Evolutionary conservation across 2,888 invertebrate species (phyloP).

Genomic region (Fragum sueziense): DNA sequence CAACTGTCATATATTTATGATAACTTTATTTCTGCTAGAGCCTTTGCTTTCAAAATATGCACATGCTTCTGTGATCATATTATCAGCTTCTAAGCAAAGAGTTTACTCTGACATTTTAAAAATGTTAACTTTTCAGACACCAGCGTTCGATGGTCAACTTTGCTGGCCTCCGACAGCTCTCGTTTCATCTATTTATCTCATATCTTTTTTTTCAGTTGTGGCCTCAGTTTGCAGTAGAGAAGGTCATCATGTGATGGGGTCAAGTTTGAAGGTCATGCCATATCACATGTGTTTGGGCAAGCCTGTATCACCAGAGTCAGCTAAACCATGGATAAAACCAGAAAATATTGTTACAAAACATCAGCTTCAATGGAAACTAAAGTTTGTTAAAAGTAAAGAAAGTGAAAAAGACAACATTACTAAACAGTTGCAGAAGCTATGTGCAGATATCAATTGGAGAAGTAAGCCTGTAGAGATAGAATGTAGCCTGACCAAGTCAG

Average conservation of each 20-base stretch:
- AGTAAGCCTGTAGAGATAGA: constrained; percentile 28
- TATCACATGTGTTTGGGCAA: constrained; percentile 22
- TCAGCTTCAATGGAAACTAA: constrained; percentile 4
- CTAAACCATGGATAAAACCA: constrained; percentile 4
- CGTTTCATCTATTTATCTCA: no score
- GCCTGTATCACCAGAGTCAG: not conserved
- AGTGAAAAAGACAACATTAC: not conserved
- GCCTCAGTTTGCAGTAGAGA: not conserved
- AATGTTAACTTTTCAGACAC: no score
- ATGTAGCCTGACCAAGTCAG: constrained; percentile 38
- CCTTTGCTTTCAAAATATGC: no score
- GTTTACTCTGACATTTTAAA: no score
- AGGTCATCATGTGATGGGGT: not conserved
- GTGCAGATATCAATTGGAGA: constrained; percentile 8
- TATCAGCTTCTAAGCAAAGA: no score
- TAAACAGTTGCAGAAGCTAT: not conserved
- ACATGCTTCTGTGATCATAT: no score
- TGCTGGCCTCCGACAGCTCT: no score
- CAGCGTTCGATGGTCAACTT: no score
- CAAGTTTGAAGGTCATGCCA: not conserved
- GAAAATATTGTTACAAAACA: constrained; percentile 3
- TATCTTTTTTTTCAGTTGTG: constrained; percentile 4
- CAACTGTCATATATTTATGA: no score
- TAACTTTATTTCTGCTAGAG: no score
- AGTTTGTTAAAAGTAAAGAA: not conserved